Conservation (phyloP, 2,888 invertebrate species). For the Ecdyonurus torrentis region DNA sequence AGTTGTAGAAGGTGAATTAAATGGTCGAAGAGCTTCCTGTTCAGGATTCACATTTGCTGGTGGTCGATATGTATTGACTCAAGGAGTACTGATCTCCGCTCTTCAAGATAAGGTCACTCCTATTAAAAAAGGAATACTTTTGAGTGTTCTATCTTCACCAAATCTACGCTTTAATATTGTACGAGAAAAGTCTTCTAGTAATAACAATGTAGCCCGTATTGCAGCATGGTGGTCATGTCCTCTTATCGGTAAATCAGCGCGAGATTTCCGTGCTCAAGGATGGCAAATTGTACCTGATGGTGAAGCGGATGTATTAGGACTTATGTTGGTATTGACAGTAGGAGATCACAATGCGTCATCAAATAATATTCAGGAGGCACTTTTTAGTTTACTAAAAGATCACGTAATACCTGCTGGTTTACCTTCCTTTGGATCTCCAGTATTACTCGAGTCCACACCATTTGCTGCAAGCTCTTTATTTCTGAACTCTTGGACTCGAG, state of each 20-base stretch:
- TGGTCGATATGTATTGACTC: neutral
- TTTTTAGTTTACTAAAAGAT: neutral
- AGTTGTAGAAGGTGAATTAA: neutral
- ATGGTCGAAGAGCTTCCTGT: neutral
- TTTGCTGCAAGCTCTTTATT: conserved; percentile 32
- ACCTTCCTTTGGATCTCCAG: conserved; percentile 11
- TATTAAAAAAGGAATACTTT: too few species aligned
- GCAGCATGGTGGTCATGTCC: neutral
- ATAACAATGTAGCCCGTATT: neutral
- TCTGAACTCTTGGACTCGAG: conserved; percentile 36
- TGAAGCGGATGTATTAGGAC: neutral
- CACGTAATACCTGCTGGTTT: neutral
- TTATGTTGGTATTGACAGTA: neutral
- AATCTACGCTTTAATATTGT: neutral
- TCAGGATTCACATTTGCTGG: neutral
- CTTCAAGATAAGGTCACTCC: too few species aligned
- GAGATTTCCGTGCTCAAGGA: neutral
- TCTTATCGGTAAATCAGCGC: neutral
- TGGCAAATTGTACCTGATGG: neutral
- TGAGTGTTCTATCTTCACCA: too few species aligned
- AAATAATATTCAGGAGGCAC: conserved; percentile 13
- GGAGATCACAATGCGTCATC: conserved; percentile 9
- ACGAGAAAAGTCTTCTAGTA: too few species aligned
- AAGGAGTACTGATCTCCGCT: neutral
- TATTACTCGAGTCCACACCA: conserved; percentile 24